These are phyloP conservation scores for Zophobas morio DNA, from an alignment of 1,140 invertebrate genomes.

Conservation along the genomic window DNA sequence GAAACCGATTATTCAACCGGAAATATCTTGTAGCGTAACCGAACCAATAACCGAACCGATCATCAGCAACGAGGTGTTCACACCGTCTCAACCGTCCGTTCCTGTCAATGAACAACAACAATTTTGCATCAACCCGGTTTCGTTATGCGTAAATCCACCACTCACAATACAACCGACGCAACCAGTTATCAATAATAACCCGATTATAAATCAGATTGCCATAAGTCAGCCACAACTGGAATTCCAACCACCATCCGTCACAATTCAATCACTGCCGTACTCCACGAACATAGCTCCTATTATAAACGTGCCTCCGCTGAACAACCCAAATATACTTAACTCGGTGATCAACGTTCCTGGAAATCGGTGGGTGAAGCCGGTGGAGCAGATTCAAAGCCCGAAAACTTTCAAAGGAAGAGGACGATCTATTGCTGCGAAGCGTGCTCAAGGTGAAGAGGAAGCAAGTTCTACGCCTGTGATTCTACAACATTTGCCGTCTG, in stretches of 20 bases:
- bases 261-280: conserved; percentile 60
- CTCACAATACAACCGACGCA: conserved; percentile 49
- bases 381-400: conserved; percentile 50
- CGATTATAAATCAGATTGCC: conserved; percentile 48
- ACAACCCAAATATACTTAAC: conserved; percentile 54
- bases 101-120: conserved; percentile 46
- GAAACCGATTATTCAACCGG: not conserved
- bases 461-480: conserved; percentile 67
- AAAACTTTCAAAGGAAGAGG: conserved; percentile 56
- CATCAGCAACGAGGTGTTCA: conserved; percentile 10
- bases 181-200: conserved; percentile 51
- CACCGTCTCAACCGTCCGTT: conserved; percentile 27
- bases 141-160: conserved; percentile 57
- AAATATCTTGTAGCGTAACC: not conserved
- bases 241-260: conserved; percentile 59
- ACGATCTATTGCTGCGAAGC: conserved; percentile 58
- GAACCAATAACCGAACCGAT: conserved; percentile 24
- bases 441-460: not conserved
- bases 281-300: conserved; percentile 54
- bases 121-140: conserved; percentile 57
- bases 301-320: conserved; percentile 56
- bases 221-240: conserved; percentile 55
- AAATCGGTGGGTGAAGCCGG: conserved; percentile 58
- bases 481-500: conserved; percentile 77
- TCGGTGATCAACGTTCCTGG: conserved; percentile 56